Conservation (phyloP, 2,113 vertebrate genomes). For the Empidonax alnorum region DNA sequence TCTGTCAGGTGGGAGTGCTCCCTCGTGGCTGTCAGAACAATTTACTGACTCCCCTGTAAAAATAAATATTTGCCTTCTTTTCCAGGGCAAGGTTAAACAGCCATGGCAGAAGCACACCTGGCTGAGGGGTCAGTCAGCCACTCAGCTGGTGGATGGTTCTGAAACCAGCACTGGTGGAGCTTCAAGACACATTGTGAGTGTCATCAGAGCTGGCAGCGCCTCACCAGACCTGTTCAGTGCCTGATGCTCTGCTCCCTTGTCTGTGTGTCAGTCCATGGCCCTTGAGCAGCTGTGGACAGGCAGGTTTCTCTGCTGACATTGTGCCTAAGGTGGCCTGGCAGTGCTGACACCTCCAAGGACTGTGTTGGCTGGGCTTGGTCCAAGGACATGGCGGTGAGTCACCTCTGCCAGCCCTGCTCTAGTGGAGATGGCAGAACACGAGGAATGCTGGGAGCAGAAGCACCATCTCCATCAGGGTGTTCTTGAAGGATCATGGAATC, state of each 20-base stretch:
- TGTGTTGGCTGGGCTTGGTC: neutral
- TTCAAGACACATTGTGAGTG: neutral
- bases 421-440: neutral
- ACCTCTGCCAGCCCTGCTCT: accelerated
- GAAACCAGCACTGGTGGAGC: neutral
- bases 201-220: neutral
- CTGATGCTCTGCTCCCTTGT: neutral
- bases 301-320: accelerated
- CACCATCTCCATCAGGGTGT: neutral
- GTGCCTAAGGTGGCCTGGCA: neutral
- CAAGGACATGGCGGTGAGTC: neutral
- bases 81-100: neutral
- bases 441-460: neutral
- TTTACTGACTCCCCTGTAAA: neutral
- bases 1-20: neutral
- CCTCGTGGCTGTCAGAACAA: neutral
- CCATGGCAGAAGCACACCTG: neutral
- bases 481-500: neutral
- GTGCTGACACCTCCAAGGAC: neutral
- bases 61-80: neutral
- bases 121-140: neutral
- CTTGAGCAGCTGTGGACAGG: neutral
- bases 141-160: neutral
- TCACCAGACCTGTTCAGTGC: neutral
- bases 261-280: neutral